A percentile compares a stretch with the other conserved stretches of the same genome.
These are phyloP conservation scores for Hypena proboscidalis DNA, from an alignment of 2,888 invertebrate species.

Conservation along the genomic window DNA sequence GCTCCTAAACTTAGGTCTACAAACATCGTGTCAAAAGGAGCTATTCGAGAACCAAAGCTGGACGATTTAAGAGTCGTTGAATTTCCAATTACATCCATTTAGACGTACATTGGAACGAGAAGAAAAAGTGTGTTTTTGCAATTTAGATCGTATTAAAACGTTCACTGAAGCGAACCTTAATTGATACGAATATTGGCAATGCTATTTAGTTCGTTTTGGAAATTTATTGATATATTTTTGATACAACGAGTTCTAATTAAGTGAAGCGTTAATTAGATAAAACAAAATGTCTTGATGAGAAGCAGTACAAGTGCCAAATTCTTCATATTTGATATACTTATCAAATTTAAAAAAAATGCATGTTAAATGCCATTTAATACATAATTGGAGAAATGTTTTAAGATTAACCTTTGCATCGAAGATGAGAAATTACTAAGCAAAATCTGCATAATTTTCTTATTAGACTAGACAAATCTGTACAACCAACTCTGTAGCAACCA, in stretches of 20 bases:
- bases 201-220: constrained; percentile 26
- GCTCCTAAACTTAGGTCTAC: constrained; percentile 16
- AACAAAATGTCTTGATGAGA: not conserved
- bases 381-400: too few relatives aligned
- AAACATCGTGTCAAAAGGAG: constrained; percentile 36
- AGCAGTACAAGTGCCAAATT: too few relatives aligned
- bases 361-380: too few relatives aligned
- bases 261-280: not conserved
- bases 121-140: constrained; percentile 70
- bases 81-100: constrained; percentile 69
- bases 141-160: constrained; percentile 68
- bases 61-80: constrained; percentile 53
- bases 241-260: too few relatives aligned
- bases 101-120: constrained; percentile 52
- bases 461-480: too few relatives aligned
- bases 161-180: constrained; percentile 66
- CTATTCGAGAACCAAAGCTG: constrained; percentile 34
- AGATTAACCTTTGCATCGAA: too few relatives aligned
- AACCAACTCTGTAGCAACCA: too few relatives aligned
- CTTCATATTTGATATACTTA: too few relatives aligned
- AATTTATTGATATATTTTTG: too few relatives aligned
- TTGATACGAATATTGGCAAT: constrained; percentile 66
- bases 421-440: too few relatives aligned
- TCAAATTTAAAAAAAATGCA: too few relatives aligned
- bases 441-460: too few relatives aligned